phyloP scores from a whole-genome alignment of 2,888 invertebrate genomes.

The Epirrhoe alternata region DNA sequence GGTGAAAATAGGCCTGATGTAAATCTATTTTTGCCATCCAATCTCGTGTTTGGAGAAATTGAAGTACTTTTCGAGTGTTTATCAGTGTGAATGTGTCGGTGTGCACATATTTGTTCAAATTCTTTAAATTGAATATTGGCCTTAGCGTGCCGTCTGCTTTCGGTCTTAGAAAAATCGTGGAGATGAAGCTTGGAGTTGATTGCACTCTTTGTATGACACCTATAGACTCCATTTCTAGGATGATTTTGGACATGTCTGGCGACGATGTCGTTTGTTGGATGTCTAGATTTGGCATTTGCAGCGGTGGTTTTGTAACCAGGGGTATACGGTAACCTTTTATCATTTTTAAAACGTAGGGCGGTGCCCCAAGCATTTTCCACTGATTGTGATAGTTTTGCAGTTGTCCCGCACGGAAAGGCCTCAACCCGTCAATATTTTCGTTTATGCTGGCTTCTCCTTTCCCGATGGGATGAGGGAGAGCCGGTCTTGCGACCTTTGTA shows the following conservation, averaged over 20 bases:
- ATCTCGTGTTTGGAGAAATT: constrained; percentile 2
- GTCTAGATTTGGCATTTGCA: constrained; percentile 17
- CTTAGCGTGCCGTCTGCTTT: constrained; percentile 37
- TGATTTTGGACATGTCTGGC: constrained; percentile 26
- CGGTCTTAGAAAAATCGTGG: constrained; percentile 35
- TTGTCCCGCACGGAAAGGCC: constrained; percentile 25
- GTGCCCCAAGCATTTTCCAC: constrained; percentile 22
- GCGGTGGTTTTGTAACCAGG: constrained; percentile 24
- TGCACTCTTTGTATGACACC: constrained; percentile 25
- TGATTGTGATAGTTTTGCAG: constrained; percentile 6
- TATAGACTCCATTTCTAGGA: constrained; percentile 30
- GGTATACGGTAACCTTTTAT: constrained; percentile 30
- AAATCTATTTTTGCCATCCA: constrained; percentile 5
- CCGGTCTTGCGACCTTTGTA: constrained; percentile 4
- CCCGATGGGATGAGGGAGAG: constrained; percentile 8
- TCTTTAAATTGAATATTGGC: constrained; percentile 29
- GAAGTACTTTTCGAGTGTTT: not conserved
- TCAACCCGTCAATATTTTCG: not conserved
- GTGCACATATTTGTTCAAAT: not conserved
- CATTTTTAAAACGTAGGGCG: constrained; percentile 14
- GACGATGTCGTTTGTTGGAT: constrained; percentile 4
- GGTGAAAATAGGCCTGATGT: constrained; percentile 4
- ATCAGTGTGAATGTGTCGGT: not conserved
- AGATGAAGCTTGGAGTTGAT: constrained; percentile 36
- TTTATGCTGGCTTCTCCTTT: constrained; percentile 4